A percentile compares a stretch with the other conserved stretches of the same genome.
phyloP scores from a whole-genome alignment of 2,888 invertebrate species.

The Chrysodeixis includens region DNA sequence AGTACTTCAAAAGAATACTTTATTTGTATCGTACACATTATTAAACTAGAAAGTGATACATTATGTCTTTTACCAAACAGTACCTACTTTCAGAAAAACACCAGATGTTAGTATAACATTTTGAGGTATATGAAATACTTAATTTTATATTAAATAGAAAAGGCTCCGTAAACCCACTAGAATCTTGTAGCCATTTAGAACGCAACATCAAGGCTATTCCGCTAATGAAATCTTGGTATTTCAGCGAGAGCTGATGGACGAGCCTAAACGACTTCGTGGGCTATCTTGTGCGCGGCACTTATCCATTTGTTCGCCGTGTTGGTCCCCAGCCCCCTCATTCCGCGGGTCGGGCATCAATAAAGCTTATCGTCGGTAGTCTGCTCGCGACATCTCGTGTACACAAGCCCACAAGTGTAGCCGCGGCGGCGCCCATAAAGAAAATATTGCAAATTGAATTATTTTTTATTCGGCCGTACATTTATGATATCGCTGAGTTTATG shows the following conservation, averaged over 20 bases:
- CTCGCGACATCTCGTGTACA: slow-evolving; percentile 57
- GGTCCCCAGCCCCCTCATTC: slow-evolving; percentile 51
- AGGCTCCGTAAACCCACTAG: too few relatives aligned
- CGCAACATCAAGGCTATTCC: slow-evolving; percentile 16
- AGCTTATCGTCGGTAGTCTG: slow-evolving; percentile 61
- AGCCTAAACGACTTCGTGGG: slow-evolving; percentile 39
- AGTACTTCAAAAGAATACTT: neutral
- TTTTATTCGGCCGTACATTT: slow-evolving; percentile 44
- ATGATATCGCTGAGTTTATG: slow-evolving; percentile 35
- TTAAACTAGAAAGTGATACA: too few relatives aligned
- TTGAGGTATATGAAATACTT: too few relatives aligned
- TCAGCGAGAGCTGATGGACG: slow-evolving; percentile 42
- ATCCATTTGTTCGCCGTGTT: slow-evolving; percentile 36
- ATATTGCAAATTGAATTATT: slow-evolving; percentile 64
- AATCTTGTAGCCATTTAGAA: slow-evolving; percentile 15
- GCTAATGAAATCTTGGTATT: slow-evolving; percentile 41
- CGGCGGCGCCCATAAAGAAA: slow-evolving; percentile 53
- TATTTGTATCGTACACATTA: neutral
- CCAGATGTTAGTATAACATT: too few relatives aligned
- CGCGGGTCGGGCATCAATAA: slow-evolving; percentile 64
- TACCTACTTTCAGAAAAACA: too few relatives aligned
- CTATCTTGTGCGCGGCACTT: slow-evolving; percentile 39
- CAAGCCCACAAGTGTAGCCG: slow-evolving; percentile 32
- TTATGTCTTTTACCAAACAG: too few relatives aligned
- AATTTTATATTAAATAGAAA: too few relatives aligned